Evolutionary conservation across 2,888 invertebrate genomes (phyloP).

Genomic region (Xanthia togata): DNA sequence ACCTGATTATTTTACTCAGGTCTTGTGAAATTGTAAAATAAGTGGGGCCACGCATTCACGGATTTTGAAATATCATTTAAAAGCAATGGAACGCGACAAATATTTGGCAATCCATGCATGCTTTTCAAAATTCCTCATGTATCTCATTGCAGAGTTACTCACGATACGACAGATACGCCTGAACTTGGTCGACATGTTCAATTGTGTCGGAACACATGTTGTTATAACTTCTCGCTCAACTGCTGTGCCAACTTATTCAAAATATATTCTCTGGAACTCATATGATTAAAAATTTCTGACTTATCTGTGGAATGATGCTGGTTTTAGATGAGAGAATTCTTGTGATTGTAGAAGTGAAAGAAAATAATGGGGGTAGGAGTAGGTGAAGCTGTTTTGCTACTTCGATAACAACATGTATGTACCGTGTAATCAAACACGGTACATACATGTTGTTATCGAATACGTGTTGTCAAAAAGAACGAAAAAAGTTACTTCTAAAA

Average conservation of each 20-base stretch:
- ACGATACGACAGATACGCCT: slow-evolving; percentile 4
- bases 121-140: not conserved
- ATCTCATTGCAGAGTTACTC: not conserved
- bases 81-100: not conserved
- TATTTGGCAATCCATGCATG: not conserved
- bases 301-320: slow-evolving; percentile 17
- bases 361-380: not conserved
- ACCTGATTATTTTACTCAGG: not conserved
- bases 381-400: not conserved
- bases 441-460: not conserved
- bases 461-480: not conserved
- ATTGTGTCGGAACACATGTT: not conserved
- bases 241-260: slow-evolving; percentile 53
- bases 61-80: not conserved
- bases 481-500: not conserved
- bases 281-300: slow-evolving; percentile 31
- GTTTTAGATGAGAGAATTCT: not conserved
- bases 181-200: slow-evolving; percentile 11
- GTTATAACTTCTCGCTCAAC: slow-evolving; percentile 21
- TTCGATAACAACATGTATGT: no score
- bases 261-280: slow-evolving; percentile 35
- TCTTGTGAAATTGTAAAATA: no score
- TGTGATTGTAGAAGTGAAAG: slow-evolving; percentile 2
- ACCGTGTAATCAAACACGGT: no score
- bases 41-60: not conserved